Conservation (phyloP, 1,140 invertebrate genomes). For the Riptortus pedestris region DNA sequence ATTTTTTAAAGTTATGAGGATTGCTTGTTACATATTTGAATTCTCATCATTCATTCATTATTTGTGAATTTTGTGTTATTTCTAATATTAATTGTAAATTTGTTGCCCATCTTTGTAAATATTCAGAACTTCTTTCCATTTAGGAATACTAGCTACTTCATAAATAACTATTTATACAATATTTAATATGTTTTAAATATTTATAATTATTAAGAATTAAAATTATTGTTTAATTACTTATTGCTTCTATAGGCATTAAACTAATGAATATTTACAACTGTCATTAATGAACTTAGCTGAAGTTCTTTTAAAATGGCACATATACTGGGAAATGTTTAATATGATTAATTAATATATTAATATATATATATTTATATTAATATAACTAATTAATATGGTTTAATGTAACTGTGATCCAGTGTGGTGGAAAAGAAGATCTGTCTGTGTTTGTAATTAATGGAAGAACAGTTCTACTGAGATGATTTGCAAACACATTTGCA, state of each 20-base stretch:
- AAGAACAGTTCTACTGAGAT: not conserved
- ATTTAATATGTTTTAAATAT: not conserved
- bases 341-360: not conserved
- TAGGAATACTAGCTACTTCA: not conserved
- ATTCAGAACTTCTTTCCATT: not conserved
- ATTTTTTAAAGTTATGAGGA: not conserved
- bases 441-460: not conserved
- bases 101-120: not conserved
- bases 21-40: slow-evolving; percentile 1
- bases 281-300: no score
- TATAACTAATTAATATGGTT: not conserved
- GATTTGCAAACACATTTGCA: not conserved
- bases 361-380: not conserved
- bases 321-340: not conserved
- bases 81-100: not conserved
- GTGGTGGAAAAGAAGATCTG: not conserved
- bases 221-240: not conserved
- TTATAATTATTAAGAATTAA: not conserved
- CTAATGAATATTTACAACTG: not conserved
- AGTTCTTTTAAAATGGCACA: no score
- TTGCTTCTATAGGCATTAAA: not conserved
- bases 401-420: not conserved
- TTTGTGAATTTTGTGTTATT: not conserved
- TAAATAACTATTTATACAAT: not conserved
- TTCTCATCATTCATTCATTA: not conserved